These are phyloP conservation scores for Scatophagus argus DNA, from an alignment of 2,113 vertebrate species.

Conservation along the genomic window DNA sequence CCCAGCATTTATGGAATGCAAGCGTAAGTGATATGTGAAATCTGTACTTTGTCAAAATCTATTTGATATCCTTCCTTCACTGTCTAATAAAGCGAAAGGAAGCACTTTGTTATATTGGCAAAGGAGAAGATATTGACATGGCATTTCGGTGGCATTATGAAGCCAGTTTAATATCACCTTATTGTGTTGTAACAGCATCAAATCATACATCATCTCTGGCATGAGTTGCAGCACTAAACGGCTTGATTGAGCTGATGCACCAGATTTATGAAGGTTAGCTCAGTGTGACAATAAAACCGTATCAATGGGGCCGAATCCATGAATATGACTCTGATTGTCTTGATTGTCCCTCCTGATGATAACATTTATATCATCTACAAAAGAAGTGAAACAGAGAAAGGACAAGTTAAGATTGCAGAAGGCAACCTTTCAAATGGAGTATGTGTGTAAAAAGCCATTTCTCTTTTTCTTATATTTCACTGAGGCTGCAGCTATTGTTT, in stretches of 20 bases:
- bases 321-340: not conserved
- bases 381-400: not conserved
- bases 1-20: conserved; percentile 58
- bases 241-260: conserved; percentile 62
- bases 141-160: conserved; percentile 86
- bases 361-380: conserved; percentile 12
- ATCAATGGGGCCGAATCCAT: not conserved
- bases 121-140: conserved; percentile 78
- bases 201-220: conserved; percentile 76
- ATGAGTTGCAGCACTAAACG: conserved; percentile 50
- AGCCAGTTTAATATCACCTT: conserved; percentile 80
- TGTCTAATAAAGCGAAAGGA: conserved; percentile 77
- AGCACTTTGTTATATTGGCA: conserved; percentile 80
- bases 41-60: conserved; percentile 71
- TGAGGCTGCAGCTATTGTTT: not conserved
- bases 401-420: not conserved
- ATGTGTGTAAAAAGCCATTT: not conserved
- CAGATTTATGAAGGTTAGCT: conserved; percentile 69
- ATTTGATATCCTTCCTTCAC: conserved; percentile 69
- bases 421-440: not conserved
- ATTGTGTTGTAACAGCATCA: conserved; percentile 79
- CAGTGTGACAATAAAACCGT: conserved; percentile 39
- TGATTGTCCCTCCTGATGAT: conserved; percentile 1
- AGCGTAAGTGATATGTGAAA: conserved; percentile 60
- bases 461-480: not conserved